Conservation (phyloP, 2,888 invertebrate species). For the Mythimna impura region DNA sequence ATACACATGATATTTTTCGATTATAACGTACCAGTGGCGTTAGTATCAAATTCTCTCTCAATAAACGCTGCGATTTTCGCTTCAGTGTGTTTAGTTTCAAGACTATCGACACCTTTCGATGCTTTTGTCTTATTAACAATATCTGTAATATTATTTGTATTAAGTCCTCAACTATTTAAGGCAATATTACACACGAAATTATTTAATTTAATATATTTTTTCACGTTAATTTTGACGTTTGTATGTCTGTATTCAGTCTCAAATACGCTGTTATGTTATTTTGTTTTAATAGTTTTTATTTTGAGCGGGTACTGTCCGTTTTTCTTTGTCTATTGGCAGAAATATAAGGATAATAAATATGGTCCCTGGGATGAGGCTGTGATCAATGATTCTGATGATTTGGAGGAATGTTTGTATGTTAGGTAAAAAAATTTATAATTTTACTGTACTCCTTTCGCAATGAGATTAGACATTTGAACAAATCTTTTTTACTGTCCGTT, state of each 20-base stretch:
- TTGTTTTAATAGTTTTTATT: slow-evolving; percentile 91
- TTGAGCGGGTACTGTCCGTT: slow-evolving; percentile 94
- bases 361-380: slow-evolving; percentile 99
- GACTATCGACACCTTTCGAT: slow-evolving; percentile 95
- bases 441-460: neutral
- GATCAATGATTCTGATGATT: slow-evolving; percentile 91
- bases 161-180: slow-evolving; percentile 95
- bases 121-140: slow-evolving; percentile 97
- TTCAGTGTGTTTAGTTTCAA: slow-evolving; percentile 98
- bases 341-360: slow-evolving; percentile 97
- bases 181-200: slow-evolving; percentile 90
- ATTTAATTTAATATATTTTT: slow-evolving; percentile 87
- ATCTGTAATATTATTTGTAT: slow-evolving; percentile 96
- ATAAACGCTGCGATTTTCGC: slow-evolving; percentile 98
- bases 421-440: neutral
- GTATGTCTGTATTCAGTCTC: slow-evolving; percentile 90
- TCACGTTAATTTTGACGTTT: slow-evolving; percentile 88
- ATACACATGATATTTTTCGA: slow-evolving; percentile 97
- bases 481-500: too few species aligned
- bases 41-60: slow-evolving; percentile 97
- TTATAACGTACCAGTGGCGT: slow-evolving; percentile 96
- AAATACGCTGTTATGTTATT: slow-evolving; percentile 90
- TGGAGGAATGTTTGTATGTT: slow-evolving; percentile 79
- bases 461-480: too few species aligned
- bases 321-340: slow-evolving; percentile 94